These are phyloP conservation scores for Tragelaphus oryx DNA, from an alignment of 2,797 vertebrate genomes.

Conservation along the genomic window DNA sequence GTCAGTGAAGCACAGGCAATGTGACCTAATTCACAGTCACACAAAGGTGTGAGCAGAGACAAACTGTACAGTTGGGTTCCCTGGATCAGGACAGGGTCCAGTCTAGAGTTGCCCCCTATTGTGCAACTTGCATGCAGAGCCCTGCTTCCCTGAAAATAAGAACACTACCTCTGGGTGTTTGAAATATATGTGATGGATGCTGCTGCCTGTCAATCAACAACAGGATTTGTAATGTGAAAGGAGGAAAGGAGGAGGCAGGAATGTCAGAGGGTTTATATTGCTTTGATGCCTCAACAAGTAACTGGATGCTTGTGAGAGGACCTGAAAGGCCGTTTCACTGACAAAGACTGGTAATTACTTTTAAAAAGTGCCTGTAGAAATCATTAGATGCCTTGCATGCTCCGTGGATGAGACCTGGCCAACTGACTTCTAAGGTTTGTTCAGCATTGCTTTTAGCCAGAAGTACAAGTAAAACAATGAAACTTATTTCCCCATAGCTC, in stretches of 20 bases:
- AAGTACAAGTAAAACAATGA: not conserved
- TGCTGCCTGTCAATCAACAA: not conserved
- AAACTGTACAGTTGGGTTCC: not conserved
- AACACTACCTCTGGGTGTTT: not conserved
- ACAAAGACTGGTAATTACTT: not conserved
- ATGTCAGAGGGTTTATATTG: not conserved
- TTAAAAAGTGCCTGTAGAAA: not conserved
- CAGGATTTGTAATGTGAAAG: not conserved
- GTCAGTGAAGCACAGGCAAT: not conserved
- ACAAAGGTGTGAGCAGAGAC: not conserved
- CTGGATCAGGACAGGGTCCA: not conserved
- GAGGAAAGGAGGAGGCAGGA: not conserved
- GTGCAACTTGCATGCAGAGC: not conserved
- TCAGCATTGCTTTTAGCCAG: not conserved
- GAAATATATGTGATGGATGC: not conserved
- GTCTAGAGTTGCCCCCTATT: not conserved
- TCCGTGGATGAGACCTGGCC: not conserved
- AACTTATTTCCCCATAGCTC: not conserved
- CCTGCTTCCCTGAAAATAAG: not conserved
- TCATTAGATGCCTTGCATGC: not conserved
- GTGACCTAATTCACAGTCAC: not conserved
- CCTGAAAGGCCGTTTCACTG: not conserved
- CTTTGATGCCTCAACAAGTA: not conserved
- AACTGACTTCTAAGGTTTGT: not conserved
- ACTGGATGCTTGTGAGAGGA: not conserved